phyloP scores from a whole-genome alignment of 2,888 invertebrate species.

The Drosophila nr. medialis region DNA sequence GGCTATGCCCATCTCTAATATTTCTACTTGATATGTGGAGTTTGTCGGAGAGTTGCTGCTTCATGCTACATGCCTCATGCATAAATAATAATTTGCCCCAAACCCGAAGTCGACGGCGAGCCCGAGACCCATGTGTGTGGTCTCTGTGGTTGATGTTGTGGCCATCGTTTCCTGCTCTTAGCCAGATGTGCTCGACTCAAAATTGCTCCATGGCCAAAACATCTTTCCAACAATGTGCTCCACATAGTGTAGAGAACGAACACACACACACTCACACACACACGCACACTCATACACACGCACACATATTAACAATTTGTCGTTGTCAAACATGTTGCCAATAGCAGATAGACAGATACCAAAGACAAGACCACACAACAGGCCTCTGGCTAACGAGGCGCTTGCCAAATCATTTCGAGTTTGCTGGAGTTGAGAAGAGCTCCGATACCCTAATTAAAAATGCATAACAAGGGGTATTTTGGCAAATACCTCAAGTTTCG shows the following conservation, averaged over 20 bases:
- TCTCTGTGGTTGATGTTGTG: conserved; percentile 57
- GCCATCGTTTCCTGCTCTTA: conserved; percentile 40
- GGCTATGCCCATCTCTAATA: not conserved
- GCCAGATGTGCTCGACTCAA: conserved; percentile 65
- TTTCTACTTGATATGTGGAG: not conserved
- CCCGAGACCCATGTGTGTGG: conserved; percentile 68
- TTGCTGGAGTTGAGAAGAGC: conserved; percentile 38
- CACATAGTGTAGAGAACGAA: conserved; percentile 38
- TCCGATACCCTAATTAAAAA: conserved; percentile 14
- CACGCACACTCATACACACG: conserved; percentile 14
- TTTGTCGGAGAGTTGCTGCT: conserved; percentile 13
- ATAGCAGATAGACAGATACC: conserved; percentile 18
- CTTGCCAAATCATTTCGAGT: conserved; percentile 51
- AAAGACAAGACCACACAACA: conserved; percentile 48
- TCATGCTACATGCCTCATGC: conserved; percentile 43
- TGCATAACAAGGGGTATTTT: not conserved
- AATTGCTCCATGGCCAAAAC: conserved; percentile 40
- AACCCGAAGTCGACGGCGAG: conserved; percentile 18
- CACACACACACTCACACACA: conserved; percentile 3
- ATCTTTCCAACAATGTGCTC: conserved; percentile 51
- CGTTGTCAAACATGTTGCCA: conserved; percentile 57
- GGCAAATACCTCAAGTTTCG: not conserved
- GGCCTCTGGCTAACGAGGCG: conserved; percentile 50
- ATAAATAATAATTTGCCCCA: conserved; percentile 63
- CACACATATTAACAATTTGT: conserved; percentile 19